Evolutionary conservation across 2,888 invertebrate genomes (phyloP).

Genomic region (Harpagoxenus sublaevis): DNA sequence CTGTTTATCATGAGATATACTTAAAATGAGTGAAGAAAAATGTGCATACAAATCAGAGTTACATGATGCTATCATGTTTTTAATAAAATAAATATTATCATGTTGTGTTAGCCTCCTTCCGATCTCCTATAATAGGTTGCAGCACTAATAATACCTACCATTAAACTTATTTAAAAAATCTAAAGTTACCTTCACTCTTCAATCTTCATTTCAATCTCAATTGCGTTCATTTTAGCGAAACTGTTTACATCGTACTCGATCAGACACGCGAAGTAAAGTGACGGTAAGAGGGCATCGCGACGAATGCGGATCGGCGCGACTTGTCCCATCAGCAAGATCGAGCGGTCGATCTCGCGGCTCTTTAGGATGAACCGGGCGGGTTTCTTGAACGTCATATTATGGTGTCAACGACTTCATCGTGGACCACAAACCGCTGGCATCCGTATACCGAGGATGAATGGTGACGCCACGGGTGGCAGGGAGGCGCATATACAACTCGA

Average conservation of each 20-base stretch:
- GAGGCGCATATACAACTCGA: conserved; percentile 61
- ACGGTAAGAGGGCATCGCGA: conserved; percentile 12
- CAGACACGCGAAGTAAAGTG: conserved; percentile 8
- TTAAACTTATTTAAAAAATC: neutral
- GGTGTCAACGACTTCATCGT: conserved; percentile 78
- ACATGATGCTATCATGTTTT: neutral
- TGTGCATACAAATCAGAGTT: neutral
- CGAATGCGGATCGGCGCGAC: conserved; percentile 42
- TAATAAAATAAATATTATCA: neutral
- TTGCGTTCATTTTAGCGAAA: conserved; percentile 21
- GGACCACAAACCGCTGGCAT: conserved; percentile 70
- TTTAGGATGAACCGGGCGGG: conserved; percentile 34
- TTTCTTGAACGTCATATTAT: conserved; percentile 73
- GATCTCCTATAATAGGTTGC: neutral
- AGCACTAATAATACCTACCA: neutral
- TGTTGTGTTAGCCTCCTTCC: neutral
- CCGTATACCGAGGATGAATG: conserved; percentile 73
- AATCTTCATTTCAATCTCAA: neutral
- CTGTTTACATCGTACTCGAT: conserved; percentile 13
- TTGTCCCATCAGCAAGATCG: conserved; percentile 71
- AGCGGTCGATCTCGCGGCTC: conserved; percentile 66
- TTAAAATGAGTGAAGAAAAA: neutral
- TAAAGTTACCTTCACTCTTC: neutral
- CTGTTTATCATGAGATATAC: neutral
- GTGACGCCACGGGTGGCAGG: conserved; percentile 75